Conservation (phyloP, 2,888 invertebrate species). For the Willowsia nigromaculata region DNA sequence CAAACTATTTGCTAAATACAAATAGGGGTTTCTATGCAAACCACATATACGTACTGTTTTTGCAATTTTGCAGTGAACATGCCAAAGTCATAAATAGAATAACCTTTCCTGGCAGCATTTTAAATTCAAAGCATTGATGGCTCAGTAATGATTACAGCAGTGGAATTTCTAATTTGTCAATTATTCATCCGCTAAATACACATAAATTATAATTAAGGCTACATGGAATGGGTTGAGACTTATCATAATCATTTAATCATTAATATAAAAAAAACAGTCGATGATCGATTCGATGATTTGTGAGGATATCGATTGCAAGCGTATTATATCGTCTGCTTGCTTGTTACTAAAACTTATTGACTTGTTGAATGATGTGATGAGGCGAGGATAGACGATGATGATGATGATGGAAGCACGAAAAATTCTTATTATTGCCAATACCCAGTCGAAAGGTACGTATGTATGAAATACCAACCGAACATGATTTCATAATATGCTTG, state of each 20-base stretch:
- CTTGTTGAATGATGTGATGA: neutral
- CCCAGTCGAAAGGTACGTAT: neutral
- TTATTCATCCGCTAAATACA: neutral
- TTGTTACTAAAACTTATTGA: neutral
- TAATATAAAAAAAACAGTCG: neutral
- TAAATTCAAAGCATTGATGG: neutral
- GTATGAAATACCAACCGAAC: constrained; percentile 71
- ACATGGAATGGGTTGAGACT: no score
- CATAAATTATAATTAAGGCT: neutral
- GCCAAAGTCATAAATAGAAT: neutral
- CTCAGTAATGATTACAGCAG: neutral
- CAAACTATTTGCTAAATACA: no score
- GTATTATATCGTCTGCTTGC: neutral
- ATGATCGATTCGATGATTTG: neutral
- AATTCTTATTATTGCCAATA: constrained; percentile 14
- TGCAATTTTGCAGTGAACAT: neutral
- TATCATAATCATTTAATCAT: no score
- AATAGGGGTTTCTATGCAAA: no score
- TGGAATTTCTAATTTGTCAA: constrained; percentile 1
- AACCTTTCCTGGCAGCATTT: neutral
- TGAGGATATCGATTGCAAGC: neutral
- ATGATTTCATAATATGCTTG: constrained; percentile 73
- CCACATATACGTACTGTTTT: no score
- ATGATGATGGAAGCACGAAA: neutral
- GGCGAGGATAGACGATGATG: neutral